A percentile compares a stretch with the other conserved stretches of the same genome.
These are phyloP conservation scores for Zelostemma sp. DNA, from an alignment of 1,140 invertebrate species.

Conservation along the genomic window DNA sequence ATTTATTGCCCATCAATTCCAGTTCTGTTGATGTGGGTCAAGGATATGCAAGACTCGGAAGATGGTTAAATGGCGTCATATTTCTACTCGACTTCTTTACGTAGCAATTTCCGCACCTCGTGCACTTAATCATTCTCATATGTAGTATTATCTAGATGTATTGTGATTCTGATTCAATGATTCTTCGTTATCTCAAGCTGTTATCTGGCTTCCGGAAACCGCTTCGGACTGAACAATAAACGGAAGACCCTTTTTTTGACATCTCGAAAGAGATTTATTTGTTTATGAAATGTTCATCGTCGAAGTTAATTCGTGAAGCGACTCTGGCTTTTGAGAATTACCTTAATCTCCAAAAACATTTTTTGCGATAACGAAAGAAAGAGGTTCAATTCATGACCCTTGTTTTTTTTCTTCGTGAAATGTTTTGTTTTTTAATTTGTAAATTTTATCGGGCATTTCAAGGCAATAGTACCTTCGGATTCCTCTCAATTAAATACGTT, in stretches of 20 bases:
- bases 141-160: constrained; percentile 34
- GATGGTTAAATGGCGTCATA: constrained; percentile 9
- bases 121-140: constrained; percentile 27
- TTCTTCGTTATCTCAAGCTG: constrained; percentile 41
- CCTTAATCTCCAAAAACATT: too few relatives aligned
- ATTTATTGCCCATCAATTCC: neutral
- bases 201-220: constrained; percentile 28
- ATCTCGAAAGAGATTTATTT: too few relatives aligned
- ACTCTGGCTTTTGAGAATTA: too few relatives aligned
- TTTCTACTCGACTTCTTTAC: constrained; percentile 25
- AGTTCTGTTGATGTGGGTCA: constrained; percentile 24
- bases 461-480: too few relatives aligned
- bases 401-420: too few relatives aligned
- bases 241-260: neutral
- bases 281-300: too few relatives aligned
- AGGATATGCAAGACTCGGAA: constrained; percentile 14
- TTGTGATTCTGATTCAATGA: constrained; percentile 40
- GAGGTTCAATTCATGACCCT: too few relatives aligned
- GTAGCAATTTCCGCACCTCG: constrained; percentile 17
- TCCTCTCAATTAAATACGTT: too few relatives aligned
- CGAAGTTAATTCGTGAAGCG: too few relatives aligned
- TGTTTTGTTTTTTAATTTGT: neutral
- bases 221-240: neutral
- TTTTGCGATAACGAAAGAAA: too few relatives aligned
- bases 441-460: too few relatives aligned